A percentile compares a stretch with the other conserved stretches of the same genome.
phyloP scores from a whole-genome alignment of 53 echinoderm and acorn worm species.

The Astropecten irregularis region DNA sequence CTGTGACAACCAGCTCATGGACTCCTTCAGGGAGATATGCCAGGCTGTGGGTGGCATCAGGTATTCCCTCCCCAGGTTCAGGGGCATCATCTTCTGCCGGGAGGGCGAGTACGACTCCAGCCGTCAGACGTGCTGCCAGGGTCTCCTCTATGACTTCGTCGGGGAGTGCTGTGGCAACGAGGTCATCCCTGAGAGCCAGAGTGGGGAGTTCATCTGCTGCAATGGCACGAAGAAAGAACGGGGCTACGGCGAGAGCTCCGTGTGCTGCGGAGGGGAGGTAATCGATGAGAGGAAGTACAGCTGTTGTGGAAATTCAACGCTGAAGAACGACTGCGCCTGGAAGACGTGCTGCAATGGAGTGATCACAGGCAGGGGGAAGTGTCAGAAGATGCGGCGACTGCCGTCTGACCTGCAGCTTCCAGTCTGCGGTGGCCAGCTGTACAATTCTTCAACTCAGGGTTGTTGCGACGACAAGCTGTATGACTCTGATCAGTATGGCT shows the following conservation, averaged over 20 bases:
- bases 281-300: background rate
- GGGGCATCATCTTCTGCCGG: background rate
- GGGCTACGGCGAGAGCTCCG: background rate
- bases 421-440: background rate
- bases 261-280: slow-evolving; percentile 46
- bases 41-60: background rate
- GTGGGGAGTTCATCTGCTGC: slow-evolving; percentile 32
- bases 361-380: background rate
- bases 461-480: slow-evolving; percentile 11
- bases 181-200: background rate
- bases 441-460: background rate
- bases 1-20: slow-evolving; percentile 30
- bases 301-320: slow-evolving; percentile 17
- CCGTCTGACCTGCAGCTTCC: background rate
- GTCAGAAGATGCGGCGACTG: background rate
- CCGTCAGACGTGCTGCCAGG: slow-evolving; percentile 41
- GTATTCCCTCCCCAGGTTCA: slow-evolving; percentile 11
- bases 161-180: slow-evolving; percentile 54
- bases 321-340: background rate
- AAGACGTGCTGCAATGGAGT: slow-evolving; percentile 23
- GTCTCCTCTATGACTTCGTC: slow-evolving; percentile 10
- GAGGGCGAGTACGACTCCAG: slow-evolving; percentile 8
- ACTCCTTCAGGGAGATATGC: slow-evolving; percentile 14
- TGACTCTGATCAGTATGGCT: slow-evolving; percentile 10
- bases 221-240: background rate